Conservation (phyloP, 2,797 vertebrate species). For the Falco concolor region DNA sequence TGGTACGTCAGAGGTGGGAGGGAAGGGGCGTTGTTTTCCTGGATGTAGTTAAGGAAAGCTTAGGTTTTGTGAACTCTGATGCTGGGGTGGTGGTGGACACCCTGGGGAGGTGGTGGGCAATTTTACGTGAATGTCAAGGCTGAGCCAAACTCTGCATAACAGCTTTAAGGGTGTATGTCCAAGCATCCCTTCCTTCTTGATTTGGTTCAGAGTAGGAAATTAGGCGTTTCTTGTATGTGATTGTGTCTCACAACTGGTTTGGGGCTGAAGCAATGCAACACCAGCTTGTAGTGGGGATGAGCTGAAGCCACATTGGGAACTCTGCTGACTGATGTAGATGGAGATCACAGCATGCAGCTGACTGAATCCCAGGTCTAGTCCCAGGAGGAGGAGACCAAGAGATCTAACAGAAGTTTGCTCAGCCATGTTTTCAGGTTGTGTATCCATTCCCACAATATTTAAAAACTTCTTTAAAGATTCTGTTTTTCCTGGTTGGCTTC, state of each 20-base stretch:
- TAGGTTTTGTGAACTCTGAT: neutral
- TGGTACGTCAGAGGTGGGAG: neutral
- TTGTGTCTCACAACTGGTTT: neutral
- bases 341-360: neutral
- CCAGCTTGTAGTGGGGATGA: neutral
- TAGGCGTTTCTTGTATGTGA: neutral
- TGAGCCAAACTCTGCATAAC: neutral
- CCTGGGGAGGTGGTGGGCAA: neutral
- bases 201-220: neutral
- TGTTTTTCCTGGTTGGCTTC: neutral
- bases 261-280: neutral
- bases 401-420: neutral
- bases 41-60: neutral
- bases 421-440: neutral
- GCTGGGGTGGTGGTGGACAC: neutral
- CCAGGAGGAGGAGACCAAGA: neutral
- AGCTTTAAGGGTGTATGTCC: neutral
- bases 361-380: neutral
- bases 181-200: neutral
- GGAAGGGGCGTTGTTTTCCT: neutral
- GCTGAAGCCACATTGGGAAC: neutral
- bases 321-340: neutral
- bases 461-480: neutral
- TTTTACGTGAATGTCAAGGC: neutral
- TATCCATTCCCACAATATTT: neutral